A percentile compares a stretch with the other conserved stretches of the same genome.
These are phyloP conservation scores for Pangasius sanitwongsei DNA, from an alignment of 2,797 vertebrate genomes.

Conservation along the genomic window DNA sequence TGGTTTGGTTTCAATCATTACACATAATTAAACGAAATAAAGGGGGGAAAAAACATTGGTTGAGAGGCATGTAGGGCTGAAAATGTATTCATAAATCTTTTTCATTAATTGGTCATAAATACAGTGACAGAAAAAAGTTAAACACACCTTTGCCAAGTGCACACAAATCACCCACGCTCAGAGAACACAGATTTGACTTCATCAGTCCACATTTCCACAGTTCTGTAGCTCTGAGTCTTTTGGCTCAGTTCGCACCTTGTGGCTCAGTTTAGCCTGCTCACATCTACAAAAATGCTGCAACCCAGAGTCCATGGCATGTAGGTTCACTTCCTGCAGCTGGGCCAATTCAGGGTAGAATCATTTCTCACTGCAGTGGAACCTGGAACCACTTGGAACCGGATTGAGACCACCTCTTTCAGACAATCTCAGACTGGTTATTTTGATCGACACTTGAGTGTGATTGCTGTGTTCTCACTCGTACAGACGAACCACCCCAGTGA, in stretches of 20 bases:
- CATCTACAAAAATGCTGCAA: background rate
- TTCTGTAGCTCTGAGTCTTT: background rate
- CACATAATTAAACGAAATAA: background rate
- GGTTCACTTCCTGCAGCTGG: background rate
- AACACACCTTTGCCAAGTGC: background rate
- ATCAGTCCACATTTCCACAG: background rate
- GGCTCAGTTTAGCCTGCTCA: background rate
- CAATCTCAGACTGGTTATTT: background rate
- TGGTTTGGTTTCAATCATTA: background rate
- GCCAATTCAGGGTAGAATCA: background rate
- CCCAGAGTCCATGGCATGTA: background rate
- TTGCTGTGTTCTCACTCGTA: background rate
- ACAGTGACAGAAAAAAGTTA: background rate
- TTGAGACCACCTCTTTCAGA: background rate
- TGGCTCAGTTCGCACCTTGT: background rate
- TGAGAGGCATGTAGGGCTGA: background rate
- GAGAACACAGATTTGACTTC: background rate
- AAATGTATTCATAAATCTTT: background rate
- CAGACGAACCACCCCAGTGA: background rate
- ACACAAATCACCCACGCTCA: background rate
- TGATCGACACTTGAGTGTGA: background rate
- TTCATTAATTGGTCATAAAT: background rate
- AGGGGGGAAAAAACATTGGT: background rate
- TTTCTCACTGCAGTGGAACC: background rate
- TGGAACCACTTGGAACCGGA: background rate